Conservation (phyloP, 2,797 vertebrate genomes). For the Pseudochromis fuscus region DNA sequence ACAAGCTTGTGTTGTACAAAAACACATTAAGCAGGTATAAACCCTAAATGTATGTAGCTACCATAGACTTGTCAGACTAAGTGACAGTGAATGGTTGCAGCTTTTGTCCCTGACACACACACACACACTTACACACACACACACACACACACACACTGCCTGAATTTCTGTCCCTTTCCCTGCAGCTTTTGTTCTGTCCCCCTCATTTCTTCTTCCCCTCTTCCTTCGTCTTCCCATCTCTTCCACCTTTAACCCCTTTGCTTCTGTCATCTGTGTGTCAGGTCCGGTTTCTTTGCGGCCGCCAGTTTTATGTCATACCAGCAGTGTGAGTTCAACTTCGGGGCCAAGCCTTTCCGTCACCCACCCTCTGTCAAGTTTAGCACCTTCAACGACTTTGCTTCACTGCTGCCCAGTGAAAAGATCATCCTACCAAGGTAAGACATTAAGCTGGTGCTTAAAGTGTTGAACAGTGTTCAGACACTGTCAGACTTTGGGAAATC, state of each 20-base stretch:
- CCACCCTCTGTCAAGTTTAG: conserved; percentile 94
- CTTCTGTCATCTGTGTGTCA: conserved; percentile 55
- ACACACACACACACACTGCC: neutral
- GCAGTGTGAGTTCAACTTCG: conserved; percentile 99
- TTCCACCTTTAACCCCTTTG: neutral
- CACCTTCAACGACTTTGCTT: conserved; percentile 98
- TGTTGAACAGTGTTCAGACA: neutral
- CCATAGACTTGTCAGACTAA: conserved; percentile 46
- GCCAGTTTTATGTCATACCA: conserved; percentile 99
- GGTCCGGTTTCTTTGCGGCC: conserved; percentile 98
- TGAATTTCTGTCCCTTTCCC: neutral
- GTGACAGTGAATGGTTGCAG: conserved; percentile 48
- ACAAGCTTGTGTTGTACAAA: conserved; percentile 33
- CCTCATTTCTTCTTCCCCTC: neutral
- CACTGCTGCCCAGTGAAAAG: conserved; percentile 94
- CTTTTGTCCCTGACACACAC: conserved; percentile 26
- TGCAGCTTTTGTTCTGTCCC: neutral
- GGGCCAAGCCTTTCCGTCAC: conserved; percentile 96
- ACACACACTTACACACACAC: conserved; percentile 15
- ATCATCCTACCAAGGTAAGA: conserved; percentile 97
- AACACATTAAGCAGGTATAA: conserved; percentile 45
- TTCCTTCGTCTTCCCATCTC: neutral
- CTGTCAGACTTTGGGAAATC: neutral
- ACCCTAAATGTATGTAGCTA: too few relatives aligned
- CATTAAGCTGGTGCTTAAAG: neutral